Base-by-base conservation (phyloP, 2,888 invertebrate genomes). In the Auanema freiburgensis region DNA sequence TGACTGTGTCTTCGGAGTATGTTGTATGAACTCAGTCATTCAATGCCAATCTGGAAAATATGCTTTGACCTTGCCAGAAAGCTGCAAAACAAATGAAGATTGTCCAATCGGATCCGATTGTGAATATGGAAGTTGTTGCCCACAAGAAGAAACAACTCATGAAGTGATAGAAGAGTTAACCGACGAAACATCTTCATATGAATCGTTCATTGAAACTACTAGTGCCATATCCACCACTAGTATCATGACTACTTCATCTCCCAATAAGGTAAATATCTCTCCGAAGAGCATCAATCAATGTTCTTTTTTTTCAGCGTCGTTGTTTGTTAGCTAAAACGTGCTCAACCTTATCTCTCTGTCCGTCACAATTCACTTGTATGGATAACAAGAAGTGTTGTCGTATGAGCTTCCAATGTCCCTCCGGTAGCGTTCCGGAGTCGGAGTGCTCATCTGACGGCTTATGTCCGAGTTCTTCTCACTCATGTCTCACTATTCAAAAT, bases 51-150 rank as follows among this genome's bases (percentile, higher is more conserved):
- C 66, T 51, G 74, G 76, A 14, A 59, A 69, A 10, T 62, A 65
- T 56, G 69, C 76, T 12, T 65, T 78, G 14, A 60, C 76, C 10
- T 56, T 72, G 33, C 78, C 76, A 11, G 57, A 46, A 1, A 63
- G 54, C 10, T 78, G 78, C 59, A 40, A 57, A n/a, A 46, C 59
- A 0, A 51, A 66, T 8, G 72, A 65, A 12, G 74, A 78, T n/a
- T 79, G 79, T 58, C 78, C 79, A 1, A 65, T 75, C 2, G 63
- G 74, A 2, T 73, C 69, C 0, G 42, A 60, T 25, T 79, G 79
- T 57, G 74, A 76, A 52, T 65, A 72, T 23, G 70, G 72, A 24
- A 65, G 72, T 12, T 79, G 79, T 58, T 79, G 79, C 60, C 76
- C 74, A 2, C 54, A 67, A 4, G 57, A 63, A 14, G 59, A 63